Base-by-base conservation (phyloP, 2,888 invertebrate genomes). In the Drosophila bunnanda region DNA sequence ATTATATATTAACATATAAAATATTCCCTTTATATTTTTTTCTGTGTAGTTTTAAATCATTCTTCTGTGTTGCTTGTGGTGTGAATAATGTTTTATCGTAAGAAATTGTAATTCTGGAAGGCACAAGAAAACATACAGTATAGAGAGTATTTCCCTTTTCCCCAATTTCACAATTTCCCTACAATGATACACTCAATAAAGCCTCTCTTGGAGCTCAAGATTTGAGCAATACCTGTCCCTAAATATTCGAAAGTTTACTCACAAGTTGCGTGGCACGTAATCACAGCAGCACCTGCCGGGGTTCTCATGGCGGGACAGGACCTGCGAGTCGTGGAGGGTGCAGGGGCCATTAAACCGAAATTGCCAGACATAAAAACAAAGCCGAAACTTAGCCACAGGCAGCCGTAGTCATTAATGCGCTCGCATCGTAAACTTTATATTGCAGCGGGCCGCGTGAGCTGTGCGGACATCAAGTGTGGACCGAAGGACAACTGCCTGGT, bases 401-500 rank as follows among this genome's bases (percentile, higher is more conserved):
- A 69, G 60, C 67, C 62, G 66, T n/a, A 44, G 44, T 52, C 60
- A 76, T 77, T 79, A 78, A 80, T 74, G 28, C 76, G 59, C 54
- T 43, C 54, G 71, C 82, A 72, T 86, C 81, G 79, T 85, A 69
- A 83, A 86, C 54, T 61, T 76, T 32, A 36, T 64, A 82, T 93
- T 93, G 9, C 93, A 96, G 96, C 93, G 78, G 93, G 93, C 76
- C 90, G 87, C 80, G 95, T 95, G 39, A 95, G 94, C 69, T 96
- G 96, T 92, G 93, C 93, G 77, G 94, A 93, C 79, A 94, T 96
- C 70, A 93, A 93, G 70, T 96, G 96, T 91, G 93, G 94, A 70
- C 94, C 94, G 71, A 94, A 94, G 50, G 95, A 96, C 91, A 94
- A 94, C 55, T 96, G 96, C 90, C 93, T 96, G 82, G 93, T 94